These are phyloP conservation scores for Drosophila nigricruria DNA, from an alignment of 2,888 invertebrate species.

Conservation along the genomic window DNA sequence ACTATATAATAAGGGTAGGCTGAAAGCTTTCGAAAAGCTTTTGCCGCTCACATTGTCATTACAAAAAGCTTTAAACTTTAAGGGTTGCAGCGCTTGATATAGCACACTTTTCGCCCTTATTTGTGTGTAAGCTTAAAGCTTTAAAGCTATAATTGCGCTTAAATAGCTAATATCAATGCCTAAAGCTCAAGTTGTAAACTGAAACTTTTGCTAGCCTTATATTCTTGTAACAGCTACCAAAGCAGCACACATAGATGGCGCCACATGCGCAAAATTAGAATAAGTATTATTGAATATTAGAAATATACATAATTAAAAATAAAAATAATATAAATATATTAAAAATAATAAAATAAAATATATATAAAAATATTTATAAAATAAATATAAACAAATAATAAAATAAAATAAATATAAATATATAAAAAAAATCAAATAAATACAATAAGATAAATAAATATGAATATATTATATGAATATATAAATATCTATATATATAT, in stretches of 20 bases:
- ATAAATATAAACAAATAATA: no score
- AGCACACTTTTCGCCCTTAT: not conserved
- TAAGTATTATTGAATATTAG: not conserved
- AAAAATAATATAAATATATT: no score
- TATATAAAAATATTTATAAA: no score
- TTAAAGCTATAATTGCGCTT: no score
- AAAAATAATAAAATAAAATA: no score
- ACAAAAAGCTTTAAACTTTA: not conserved
- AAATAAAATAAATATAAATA: not conserved
- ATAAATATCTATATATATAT: not conserved
- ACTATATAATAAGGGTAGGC: not conserved
- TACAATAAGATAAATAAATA: no score
- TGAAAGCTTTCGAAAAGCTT: not conserved
- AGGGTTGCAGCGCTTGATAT: not conserved
- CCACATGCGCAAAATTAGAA: constrained; percentile 7
- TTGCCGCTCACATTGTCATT: no score
- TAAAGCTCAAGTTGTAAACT: not conserved
- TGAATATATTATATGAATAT: not conserved
- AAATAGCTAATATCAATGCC: rapidly evolving
- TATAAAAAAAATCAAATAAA: no score
- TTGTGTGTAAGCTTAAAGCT: not conserved
- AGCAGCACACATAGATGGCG: constrained; percentile 47
- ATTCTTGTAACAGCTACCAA: not conserved
- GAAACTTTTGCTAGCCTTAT: not conserved
- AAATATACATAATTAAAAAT: no score